Evolutionary conservation across 2,888 invertebrate genomes (phyloP).

Genomic region (Eristalis tenax): DNA sequence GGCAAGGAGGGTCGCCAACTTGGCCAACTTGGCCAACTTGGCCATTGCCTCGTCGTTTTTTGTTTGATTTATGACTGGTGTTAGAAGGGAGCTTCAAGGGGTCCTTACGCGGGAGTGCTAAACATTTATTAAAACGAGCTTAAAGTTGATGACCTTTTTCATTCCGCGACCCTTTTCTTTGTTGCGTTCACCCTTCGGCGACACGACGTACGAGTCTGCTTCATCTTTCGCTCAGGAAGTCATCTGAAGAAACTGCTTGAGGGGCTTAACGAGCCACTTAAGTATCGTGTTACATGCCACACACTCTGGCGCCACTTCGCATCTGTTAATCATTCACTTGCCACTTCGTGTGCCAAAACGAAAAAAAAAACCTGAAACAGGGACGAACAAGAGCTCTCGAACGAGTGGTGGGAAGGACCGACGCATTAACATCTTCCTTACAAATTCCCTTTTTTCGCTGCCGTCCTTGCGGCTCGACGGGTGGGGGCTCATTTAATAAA

Average conservation of each 20-base stretch:
- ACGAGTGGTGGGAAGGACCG: background rate
- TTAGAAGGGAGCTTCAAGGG: conserved; percentile 20
- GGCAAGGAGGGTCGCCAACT: conserved; percentile 10
- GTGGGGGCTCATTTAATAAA: conserved; percentile 57
- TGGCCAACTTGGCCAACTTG: background rate
- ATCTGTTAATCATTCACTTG: conserved; percentile 18
- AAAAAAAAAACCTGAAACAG: background rate
- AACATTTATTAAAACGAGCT: conserved; percentile 27
- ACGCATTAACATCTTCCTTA: conserved; percentile 33
- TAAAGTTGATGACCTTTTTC: conserved; percentile 1
- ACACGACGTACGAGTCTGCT: background rate
- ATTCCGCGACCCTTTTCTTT: background rate
- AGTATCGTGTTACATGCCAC: conserved; percentile 26
- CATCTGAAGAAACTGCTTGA: background rate
- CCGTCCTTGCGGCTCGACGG: background rate
- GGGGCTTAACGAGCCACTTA: conserved; percentile 29
- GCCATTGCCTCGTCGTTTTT: background rate
- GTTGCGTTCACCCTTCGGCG: background rate
- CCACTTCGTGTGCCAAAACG: background rate
- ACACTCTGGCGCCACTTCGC: background rate
- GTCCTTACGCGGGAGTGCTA: background rate
- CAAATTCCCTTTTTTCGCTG: conserved; percentile 11
- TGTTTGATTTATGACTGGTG: conserved; percentile 60
- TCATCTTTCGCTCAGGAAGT: background rate
- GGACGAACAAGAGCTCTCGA: background rate